These are phyloP conservation scores for Timandra comae DNA, from an alignment of 2,888 invertebrate genomes.

Conservation along the genomic window DNA sequence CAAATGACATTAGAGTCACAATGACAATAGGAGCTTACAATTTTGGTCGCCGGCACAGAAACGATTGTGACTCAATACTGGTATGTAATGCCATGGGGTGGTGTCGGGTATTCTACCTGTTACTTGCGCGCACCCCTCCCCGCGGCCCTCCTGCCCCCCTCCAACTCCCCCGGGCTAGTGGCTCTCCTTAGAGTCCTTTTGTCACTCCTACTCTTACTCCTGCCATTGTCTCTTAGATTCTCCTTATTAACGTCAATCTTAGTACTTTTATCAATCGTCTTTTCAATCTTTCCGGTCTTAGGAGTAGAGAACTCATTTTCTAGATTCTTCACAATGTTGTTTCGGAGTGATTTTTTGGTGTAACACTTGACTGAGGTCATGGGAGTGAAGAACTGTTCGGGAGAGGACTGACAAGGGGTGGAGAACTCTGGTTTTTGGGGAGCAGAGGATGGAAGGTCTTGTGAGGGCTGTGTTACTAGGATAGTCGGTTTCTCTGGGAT, in stretches of 20 bases:
- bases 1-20: too few species aligned
- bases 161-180: not conserved
- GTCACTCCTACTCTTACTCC: not conserved
- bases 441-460: conserved; percentile 26
- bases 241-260: too few species aligned
- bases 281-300: conserved; percentile 4
- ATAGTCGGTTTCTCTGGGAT: conserved; percentile 31
- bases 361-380: conserved; percentile 50
- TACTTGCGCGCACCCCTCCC: not conserved
- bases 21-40: too few species aligned
- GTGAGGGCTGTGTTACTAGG: conserved; percentile 24
- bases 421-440: too few species aligned
- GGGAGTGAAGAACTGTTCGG: conserved; percentile 59
- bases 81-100: too few species aligned
- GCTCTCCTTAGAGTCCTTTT: not conserved
- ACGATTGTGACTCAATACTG: too few species aligned
- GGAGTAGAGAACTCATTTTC: conserved; percentile 53
- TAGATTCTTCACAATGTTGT: conserved; percentile 51
- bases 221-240: not conserved
- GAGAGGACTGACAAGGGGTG: too few species aligned
- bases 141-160: not conserved
- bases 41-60: too few species aligned
- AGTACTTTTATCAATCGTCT: too few species aligned
- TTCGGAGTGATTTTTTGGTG: conserved; percentile 31
- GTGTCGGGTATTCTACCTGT: too few species aligned